Conservation (phyloP, 2,888 invertebrate genomes). For the Luperina testacea region DNA sequence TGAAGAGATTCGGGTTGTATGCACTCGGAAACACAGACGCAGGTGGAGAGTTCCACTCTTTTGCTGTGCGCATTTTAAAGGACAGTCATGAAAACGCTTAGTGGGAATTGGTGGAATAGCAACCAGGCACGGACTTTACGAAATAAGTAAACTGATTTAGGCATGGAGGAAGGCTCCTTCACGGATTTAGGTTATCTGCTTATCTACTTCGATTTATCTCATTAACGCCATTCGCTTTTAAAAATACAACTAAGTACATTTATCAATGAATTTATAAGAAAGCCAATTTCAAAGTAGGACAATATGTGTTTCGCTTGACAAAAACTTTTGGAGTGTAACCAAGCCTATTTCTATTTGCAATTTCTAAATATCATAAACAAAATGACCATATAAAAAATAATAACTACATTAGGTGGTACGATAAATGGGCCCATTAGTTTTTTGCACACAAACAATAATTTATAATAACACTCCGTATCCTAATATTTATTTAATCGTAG, state of each 20-base stretch:
- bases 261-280: background rate
- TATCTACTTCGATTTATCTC: background rate
- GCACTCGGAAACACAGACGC: too few relatives aligned
- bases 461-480: conserved; percentile 17
- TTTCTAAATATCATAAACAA: conserved; percentile 12
- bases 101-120: too few relatives aligned
- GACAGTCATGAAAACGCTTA: too few relatives aligned
- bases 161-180: too few relatives aligned
- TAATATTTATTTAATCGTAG: conserved; percentile 59
- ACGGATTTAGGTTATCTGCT: background rate
- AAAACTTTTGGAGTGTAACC: background rate
- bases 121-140: too few relatives aligned
- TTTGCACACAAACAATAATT: too few relatives aligned
- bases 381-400: conserved; percentile 36
- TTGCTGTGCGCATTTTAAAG: too few relatives aligned
- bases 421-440: conserved; percentile 34
- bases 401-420: conserved; percentile 27
- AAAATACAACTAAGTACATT: background rate
- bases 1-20: too few relatives aligned
- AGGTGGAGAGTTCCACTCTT: too few relatives aligned
- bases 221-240: background rate
- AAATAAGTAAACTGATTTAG: background rate
- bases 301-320: background rate
- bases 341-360: background rate
- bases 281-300: background rate